These are phyloP conservation scores for Pygoscelis antarcticus DNA, from an alignment of 2,113 vertebrate species.

Conservation along the genomic window DNA sequence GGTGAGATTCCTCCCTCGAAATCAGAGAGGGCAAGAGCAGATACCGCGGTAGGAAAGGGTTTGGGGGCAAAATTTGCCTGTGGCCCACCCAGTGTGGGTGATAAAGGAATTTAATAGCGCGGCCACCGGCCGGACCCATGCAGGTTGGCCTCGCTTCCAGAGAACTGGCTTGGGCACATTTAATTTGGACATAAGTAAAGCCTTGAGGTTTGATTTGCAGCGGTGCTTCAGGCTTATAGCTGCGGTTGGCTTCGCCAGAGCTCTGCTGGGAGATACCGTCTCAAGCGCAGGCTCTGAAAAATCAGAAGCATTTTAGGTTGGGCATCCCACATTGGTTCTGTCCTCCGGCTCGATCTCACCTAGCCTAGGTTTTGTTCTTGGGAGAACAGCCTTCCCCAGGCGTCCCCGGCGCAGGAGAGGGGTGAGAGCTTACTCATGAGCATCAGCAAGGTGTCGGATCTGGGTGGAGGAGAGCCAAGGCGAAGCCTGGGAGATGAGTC, in stretches of 20 bases:
- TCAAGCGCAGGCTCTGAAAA: background rate
- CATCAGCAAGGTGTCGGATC: background rate
- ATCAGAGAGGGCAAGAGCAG: background rate
- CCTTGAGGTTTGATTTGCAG: background rate
- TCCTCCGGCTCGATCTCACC: background rate
- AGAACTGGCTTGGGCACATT: background rate
- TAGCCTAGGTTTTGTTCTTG: background rate
- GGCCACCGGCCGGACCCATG: background rate
- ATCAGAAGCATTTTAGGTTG: background rate
- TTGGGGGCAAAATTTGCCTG: background rate
- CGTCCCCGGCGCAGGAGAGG: background rate
- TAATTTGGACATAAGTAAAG: background rate
- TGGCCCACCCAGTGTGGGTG: background rate
- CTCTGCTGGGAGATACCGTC: background rate
- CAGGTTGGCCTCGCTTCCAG: background rate
- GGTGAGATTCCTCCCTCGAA: background rate
- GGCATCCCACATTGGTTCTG: background rate
- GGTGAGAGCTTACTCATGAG: background rate
- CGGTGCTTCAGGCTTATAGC: background rate
- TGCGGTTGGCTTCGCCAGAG: accelerated
- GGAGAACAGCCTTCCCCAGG: background rate
- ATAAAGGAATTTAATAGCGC: background rate
- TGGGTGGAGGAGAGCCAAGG: background rate
- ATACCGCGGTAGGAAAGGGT: background rate
- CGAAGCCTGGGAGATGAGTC: background rate